phyloP scores from a whole-genome alignment of 2,888 invertebrate genomes.

The Idaea straminata region DNA sequence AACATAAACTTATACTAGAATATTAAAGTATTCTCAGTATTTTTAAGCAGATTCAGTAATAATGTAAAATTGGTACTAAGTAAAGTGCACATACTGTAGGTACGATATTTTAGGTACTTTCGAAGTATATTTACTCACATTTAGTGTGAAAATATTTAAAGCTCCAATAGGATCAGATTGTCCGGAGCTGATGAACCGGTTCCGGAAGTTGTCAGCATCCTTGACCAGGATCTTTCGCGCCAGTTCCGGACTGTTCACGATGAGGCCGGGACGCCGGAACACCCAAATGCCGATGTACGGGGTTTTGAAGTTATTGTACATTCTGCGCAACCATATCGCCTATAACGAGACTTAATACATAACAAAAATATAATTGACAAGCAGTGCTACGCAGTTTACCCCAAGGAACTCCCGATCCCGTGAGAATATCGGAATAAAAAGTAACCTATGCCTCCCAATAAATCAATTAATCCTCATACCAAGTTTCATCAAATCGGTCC shows the following conservation, averaged over 20 bases:
- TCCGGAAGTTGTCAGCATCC: constrained; percentile 50
- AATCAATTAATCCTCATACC: no score
- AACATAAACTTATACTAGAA: no score
- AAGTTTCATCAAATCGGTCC: no score
- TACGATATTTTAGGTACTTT: no score
- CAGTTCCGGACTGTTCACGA: constrained; percentile 54
- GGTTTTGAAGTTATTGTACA: constrained; percentile 38
- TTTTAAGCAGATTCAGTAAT: no score
- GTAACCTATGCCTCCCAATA: no score
- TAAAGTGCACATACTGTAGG: no score
- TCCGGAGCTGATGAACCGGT: constrained; percentile 47
- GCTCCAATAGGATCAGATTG: constrained; percentile 49
- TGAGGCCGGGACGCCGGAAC: constrained; percentile 56
- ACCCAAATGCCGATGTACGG: constrained; percentile 60
- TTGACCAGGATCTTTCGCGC: constrained; percentile 50
- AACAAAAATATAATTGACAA: background rate
- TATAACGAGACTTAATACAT: constrained; percentile 4
- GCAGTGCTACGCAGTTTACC: no score
- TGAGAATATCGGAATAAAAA: no score
- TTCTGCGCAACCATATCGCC: constrained; percentile 45
- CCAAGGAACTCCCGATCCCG: no score
- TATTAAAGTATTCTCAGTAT: no score
- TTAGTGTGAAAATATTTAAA: constrained; percentile 47
- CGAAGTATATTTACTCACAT: constrained; percentile 36
- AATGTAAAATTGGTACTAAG: no score